Conservation (phyloP, 2,113 vertebrate genomes). For the Scomber scombrus region DNA sequence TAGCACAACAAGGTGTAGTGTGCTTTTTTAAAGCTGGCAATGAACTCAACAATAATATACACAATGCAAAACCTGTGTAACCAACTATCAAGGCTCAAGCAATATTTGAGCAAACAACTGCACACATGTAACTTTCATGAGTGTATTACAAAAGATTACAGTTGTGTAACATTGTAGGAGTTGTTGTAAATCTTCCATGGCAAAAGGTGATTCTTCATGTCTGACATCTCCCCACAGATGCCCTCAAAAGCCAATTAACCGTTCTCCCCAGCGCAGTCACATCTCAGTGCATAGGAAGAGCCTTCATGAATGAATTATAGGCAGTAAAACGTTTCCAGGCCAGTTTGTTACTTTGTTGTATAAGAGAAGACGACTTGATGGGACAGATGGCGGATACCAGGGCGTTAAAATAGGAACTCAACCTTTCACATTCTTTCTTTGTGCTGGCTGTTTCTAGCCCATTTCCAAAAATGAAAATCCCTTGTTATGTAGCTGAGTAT, state of each 20-base stretch:
- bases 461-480: too few relatives aligned
- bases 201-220: slow-evolving; percentile 26
- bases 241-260: slow-evolving; percentile 57
- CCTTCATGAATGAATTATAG: slow-evolving; percentile 69
- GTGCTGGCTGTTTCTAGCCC: background rate
- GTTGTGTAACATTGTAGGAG: background rate
- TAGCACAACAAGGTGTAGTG: background rate
- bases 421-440: background rate
- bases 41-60: too few relatives aligned
- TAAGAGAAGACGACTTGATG: slow-evolving; percentile 34
- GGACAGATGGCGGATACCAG: slow-evolving; percentile 25
- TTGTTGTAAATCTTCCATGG: slow-evolving; percentile 4
- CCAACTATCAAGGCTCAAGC: background rate
- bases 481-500: background rate
- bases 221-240: slow-evolving; percentile 45
- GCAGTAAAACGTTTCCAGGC: slow-evolving; percentile 58
- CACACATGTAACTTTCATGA: background rate
- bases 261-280: slow-evolving; percentile 13
- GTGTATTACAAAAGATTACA: slow-evolving; percentile 6
- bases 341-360: slow-evolving; percentile 59
- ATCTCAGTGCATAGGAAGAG: slow-evolving; percentile 42
- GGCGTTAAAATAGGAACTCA: slow-evolving; percentile 15
- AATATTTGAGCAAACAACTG: background rate
- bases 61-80: background rate
- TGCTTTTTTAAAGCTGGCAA: too few relatives aligned